Evolutionary conservation across 2,888 invertebrate species (phyloP), one percentile per base, ranked within the genome.

Genomic region (Drosophila demipolita): DNA sequence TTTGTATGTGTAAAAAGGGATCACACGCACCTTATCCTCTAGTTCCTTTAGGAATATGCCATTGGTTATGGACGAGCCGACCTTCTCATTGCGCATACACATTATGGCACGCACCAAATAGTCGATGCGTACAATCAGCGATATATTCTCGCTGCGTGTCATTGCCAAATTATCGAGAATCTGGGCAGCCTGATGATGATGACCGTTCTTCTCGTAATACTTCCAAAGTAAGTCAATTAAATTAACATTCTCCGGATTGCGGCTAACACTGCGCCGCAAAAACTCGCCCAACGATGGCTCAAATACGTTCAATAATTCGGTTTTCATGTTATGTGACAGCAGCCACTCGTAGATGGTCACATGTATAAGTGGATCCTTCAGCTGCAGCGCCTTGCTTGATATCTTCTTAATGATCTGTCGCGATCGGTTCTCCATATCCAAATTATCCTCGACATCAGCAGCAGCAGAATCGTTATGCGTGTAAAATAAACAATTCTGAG

Each of bases 291-390:
- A 79, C 20, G 93, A 63, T 92, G 94, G 75, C 92, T 94, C 83
- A 93, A 94, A 57, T 94, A 95, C 61, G 93, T 95, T 93, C 33
- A 95, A 82, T 52, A 97, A 91, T 88, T 97, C 96, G 86, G 94
- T 94, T 50, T 96, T 95, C 91, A 97, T 94, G 80, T 96, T 95
- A 91, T 96, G 96, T 0, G 95, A 94, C 76, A 98, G 95, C 91
- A 99, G 95, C 99, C 99, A 99, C 84, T 98, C 97, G 92, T 99
- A 99, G 1, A 99, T 94, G 0, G 97, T 96, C 0, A 97, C 96
- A 90, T 99, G 99, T 67, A 98, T 95, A 20, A 98, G 94, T 91
- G 99, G 98, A 93, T 99, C 99, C 7, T 95, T 94, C 7, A 95
- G 94, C 55, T 95, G 95, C 17, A 97, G 93, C 66, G 96, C 95